A percentile compares a stretch with the other conserved stretches of the same genome.
Evolutionary conservation across 2,113 vertebrate species (phyloP).

Genomic region (Corapipo altera): DNA sequence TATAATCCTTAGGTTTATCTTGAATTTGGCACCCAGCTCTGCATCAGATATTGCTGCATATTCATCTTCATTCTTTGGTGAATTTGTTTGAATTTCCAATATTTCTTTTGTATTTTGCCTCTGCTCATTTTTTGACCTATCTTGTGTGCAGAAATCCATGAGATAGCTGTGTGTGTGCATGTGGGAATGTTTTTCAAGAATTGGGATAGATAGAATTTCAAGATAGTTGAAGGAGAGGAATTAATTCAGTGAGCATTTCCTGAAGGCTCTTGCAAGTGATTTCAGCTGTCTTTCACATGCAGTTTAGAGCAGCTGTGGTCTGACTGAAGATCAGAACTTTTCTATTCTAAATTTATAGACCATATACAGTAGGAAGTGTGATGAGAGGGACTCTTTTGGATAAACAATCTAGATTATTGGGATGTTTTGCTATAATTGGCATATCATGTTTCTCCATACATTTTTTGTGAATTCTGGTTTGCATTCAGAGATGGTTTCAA

Average conservation of each 20-base stretch:
- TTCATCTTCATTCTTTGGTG: conserved; percentile 87
- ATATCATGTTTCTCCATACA: background rate
- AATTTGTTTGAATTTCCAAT: conserved; percentile 84
- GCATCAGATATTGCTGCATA: conserved; percentile 82
- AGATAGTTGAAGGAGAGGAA: background rate
- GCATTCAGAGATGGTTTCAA: background rate
- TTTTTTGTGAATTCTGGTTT: background rate
- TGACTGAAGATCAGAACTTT: background rate
- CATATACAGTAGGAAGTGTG: background rate
- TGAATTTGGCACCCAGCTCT: conserved; percentile 81
- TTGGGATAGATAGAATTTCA: background rate
- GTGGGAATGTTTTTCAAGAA: background rate
- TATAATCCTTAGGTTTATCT: conserved; percentile 65
- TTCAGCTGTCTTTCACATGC: background rate
- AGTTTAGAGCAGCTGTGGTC: background rate
- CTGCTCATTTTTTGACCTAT: conserved; percentile 68
- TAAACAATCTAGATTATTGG: background rate
- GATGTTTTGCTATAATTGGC: background rate
- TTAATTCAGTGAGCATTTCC: background rate
- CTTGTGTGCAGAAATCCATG: conserved; percentile 73
- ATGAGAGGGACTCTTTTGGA: background rate
- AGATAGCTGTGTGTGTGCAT: conserved; percentile 57
- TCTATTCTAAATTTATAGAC: background rate
- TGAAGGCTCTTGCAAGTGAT: background rate
- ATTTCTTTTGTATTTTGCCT: conserved; percentile 85